These are phyloP conservation scores for Malurus splendens DNA, from an alignment of 2,797 vertebrate genomes.

Conservation along the genomic window DNA sequence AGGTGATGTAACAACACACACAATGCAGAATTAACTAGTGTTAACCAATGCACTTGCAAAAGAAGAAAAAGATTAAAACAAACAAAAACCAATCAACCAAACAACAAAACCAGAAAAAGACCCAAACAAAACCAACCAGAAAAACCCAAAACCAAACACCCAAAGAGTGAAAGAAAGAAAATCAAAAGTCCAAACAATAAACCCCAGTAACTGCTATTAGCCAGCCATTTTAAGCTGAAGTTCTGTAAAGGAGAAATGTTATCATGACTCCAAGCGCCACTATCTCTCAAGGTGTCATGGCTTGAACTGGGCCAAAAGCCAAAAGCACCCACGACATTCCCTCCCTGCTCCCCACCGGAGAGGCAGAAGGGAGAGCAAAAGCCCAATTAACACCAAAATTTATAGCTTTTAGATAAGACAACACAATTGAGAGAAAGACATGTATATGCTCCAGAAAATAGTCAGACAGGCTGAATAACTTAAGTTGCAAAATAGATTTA, in stretches of 20 bases:
- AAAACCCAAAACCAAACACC: not conserved
- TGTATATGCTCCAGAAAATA: no score
- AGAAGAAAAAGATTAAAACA: not conserved
- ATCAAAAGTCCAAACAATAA: not conserved
- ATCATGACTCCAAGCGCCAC: fast-evolving
- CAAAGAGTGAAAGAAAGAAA: not conserved
- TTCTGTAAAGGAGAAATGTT: not conserved
- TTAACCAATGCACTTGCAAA: not conserved
- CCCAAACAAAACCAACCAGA: not conserved
- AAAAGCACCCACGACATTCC: no score
- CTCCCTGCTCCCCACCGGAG: no score
- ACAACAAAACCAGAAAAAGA: not conserved
- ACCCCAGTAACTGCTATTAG: not conserved
- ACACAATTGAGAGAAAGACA: no score
- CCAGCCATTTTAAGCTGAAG: not conserved
- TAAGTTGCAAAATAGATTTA: no score
- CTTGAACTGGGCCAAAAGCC: no score
- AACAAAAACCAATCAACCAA: not conserved
- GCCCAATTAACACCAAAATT: no score
- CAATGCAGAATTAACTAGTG: not conserved
- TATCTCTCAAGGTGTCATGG: not conserved
- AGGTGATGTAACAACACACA: not conserved
- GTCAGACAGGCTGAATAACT: no score
- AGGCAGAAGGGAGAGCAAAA: no score
- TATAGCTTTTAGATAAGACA: no score